Evolutionary conservation across 2,888 invertebrate genomes (phyloP), one percentile per base, ranked within the genome.

Genomic region (Baccha elongata): DNA sequence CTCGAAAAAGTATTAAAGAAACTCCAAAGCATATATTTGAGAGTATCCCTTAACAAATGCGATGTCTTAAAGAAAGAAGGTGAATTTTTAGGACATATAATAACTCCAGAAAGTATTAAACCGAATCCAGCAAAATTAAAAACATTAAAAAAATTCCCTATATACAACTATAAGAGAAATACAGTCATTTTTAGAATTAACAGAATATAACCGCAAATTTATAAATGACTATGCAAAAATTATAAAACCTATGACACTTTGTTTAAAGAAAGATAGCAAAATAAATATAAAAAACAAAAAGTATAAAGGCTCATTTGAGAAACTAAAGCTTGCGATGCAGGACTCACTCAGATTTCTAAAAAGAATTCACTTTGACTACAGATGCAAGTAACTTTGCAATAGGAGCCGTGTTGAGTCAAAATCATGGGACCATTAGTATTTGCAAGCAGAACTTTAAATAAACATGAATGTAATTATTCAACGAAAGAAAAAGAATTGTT

Each of bases 331-430:
- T 42, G 17, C 42, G 17, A 42, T 42, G 42, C 42, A 42, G 11
- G 35, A 6, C 7, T 10, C 35, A 35, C 35, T 35, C 73, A 10
- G 23, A 74, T 35, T 73, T 65, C n/a, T 46, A 60, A 3, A 68
- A 52, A 58, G 60, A 42, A 64, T 75, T 62, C 26, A 69, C 32
- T 37, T 19, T 62, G 42, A 6, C 37, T 17, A 73, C 60, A 8
- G 37, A 53, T 29, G 71, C 60, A 29, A 62, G 21, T 13, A 71
- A 71, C 40, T 62, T 42, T 52, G 71, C 71, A 29, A 15, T 72
- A 44, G 46, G 62, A 7, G 44, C 64, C n/a, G 44, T 72, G n/a
- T n/a, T n/a, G n/a, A n/a, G n/a, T n/a, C n/a, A n/a, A n/a, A n/a
- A n/a, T n/a, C n/a, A n/a, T n/a, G n/a, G 46, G 15, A 3, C 37